phyloP scores from a whole-genome alignment of 1,140 invertebrate genomes.

The Papilio xuthus region DNA sequence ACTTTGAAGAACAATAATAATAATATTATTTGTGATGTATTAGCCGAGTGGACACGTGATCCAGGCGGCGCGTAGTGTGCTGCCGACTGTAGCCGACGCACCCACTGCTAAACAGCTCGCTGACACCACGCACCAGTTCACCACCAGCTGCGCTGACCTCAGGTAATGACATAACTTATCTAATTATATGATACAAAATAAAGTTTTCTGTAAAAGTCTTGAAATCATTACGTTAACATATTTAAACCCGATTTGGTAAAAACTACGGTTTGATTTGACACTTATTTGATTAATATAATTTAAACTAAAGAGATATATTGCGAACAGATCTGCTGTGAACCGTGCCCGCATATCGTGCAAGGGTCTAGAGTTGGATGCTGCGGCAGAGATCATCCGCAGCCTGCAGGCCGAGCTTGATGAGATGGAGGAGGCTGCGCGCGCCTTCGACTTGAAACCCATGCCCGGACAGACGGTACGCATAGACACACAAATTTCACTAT shows the following conservation, averaged over 20 bases:
- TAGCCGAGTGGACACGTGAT: conserved; percentile 87
- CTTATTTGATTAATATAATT: background rate
- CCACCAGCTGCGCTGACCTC: conserved; percentile 89
- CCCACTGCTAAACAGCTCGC: conserved; percentile 86
- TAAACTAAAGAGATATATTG: background rate
- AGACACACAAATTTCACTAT: background rate
- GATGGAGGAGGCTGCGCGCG: conserved; percentile 88
- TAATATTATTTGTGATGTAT: background rate
- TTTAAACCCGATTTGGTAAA: no score
- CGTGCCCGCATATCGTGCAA: conserved; percentile 94
- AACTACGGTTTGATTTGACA: background rate
- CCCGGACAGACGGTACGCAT: conserved; percentile 89
- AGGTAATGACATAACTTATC: conserved; percentile 63
- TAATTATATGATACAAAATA: background rate
- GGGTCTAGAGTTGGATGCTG: conserved; percentile 92
- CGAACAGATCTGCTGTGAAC: conserved; percentile 85
- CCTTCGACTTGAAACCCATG: conserved; percentile 88
- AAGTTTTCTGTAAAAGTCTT: no score
- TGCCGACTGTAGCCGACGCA: conserved; percentile 93
- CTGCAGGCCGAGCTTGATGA: conserved; percentile 92
- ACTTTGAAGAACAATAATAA: background rate
- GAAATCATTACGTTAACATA: no score
- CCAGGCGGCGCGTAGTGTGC: conserved; percentile 89
- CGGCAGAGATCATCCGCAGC: conserved; percentile 90
- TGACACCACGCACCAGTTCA: conserved; percentile 88